These are phyloP conservation scores for Prochilodus magdalenae DNA, from an alignment of 2,113 vertebrate species.

Conservation along the genomic window DNA sequence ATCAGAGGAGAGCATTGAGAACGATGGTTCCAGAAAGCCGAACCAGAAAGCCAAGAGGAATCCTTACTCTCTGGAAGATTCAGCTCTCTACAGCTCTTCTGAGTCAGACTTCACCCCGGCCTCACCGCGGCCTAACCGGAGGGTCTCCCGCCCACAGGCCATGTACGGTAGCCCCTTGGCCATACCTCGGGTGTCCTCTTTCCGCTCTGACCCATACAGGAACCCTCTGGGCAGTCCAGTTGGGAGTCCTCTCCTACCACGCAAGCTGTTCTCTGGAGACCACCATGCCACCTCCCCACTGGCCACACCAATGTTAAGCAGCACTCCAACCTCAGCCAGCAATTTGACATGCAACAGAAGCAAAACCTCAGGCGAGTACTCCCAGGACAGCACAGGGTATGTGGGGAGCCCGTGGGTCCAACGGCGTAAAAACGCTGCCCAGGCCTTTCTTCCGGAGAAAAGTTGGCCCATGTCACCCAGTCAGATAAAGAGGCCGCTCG, in stretches of 20 bases:
- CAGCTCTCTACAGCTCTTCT: slow-evolving; percentile 43
- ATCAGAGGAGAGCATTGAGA: slow-evolving; percentile 38
- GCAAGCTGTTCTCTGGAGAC: slow-evolving; percentile 49
- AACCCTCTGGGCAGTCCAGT: slow-evolving; percentile 27
- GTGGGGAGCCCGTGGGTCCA: slow-evolving; percentile 62
- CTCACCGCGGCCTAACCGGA: background rate
- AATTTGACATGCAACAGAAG: slow-evolving; percentile 2
- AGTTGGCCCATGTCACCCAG: rapidly evolving
- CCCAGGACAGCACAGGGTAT: slow-evolving; percentile 43
- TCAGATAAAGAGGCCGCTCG: background rate
- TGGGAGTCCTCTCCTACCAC: background rate
- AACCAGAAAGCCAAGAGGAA: background rate
- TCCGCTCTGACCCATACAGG: slow-evolving; percentile 29
- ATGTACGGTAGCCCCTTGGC: slow-evolving; percentile 55
- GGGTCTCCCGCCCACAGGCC: slow-evolving; percentile 38
- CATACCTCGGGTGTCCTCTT: slow-evolving; percentile 33
- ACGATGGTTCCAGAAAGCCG: slow-evolving; percentile 44
- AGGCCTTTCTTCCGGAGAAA: slow-evolving; percentile 44
- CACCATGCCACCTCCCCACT: slow-evolving; percentile 44
- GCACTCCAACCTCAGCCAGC: slow-evolving; percentile 25
- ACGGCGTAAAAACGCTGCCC: slow-evolving; percentile 48
- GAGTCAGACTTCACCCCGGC: background rate
- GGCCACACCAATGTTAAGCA: slow-evolving; percentile 23
- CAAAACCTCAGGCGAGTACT: slow-evolving; percentile 47
- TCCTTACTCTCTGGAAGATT: background rate